Evolutionary conservation across 2,113 vertebrate species (phyloP).

Genomic region (Silurus meridionalis): DNA sequence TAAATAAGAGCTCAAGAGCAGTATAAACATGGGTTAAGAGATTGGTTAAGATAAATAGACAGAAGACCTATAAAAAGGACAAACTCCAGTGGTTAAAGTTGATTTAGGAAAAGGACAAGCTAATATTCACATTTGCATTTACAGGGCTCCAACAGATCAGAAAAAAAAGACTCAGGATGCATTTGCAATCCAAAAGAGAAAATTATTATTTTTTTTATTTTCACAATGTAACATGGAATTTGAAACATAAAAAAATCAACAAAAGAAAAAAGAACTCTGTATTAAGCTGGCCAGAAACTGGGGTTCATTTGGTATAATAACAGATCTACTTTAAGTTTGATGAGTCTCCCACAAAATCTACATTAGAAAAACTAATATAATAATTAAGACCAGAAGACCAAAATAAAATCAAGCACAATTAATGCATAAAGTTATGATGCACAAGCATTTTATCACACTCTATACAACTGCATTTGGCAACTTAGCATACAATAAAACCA

Average conservation of each 20-base stretch:
- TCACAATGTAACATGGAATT: neutral
- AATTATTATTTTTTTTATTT: neutral
- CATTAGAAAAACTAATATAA: neutral
- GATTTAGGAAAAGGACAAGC: neutral
- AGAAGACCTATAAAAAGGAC: neutral
- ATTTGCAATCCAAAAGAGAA: neutral
- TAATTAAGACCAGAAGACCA: neutral
- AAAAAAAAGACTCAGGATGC: neutral
- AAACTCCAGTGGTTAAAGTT: slow-evolving; percentile 1
- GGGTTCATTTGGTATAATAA: neutral
- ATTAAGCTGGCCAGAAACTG: neutral
- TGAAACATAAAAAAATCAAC: neutral
- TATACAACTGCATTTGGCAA: neutral
- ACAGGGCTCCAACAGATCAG: neutral
- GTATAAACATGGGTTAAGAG: neutral
- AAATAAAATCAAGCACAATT: neutral
- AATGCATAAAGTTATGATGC: neutral
- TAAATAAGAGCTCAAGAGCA: neutral
- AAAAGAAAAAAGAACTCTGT: neutral
- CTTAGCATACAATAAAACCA: neutral
- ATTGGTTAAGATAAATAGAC: slow-evolving; percentile 1
- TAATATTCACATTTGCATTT: neutral
- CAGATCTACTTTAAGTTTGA: neutral
- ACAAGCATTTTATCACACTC: neutral
- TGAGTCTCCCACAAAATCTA: neutral